Percentiles rank a stretch among this genome's conserved stretches.
These are phyloP conservation scores for Cheilosia urbana DNA, from an alignment of 2,888 invertebrate genomes.

Conservation along the genomic window DNA sequence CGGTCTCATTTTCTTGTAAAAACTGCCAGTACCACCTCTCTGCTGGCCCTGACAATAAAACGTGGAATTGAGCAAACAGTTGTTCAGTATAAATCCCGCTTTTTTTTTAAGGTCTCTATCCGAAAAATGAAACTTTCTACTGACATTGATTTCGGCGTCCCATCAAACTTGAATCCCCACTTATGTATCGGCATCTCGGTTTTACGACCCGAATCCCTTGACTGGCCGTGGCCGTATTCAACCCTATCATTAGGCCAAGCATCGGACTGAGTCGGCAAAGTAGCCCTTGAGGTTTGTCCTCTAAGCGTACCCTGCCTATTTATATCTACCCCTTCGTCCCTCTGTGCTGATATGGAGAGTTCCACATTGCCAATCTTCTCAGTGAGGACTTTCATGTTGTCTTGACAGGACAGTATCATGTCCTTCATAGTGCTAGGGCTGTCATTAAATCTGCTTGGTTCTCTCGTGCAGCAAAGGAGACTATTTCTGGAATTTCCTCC, in stretches of 20 bases:
- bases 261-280: too few relatives aligned
- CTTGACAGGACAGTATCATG: neutral
- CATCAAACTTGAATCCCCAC: conserved; percentile 22
- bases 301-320: too few relatives aligned
- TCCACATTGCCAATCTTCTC: neutral
- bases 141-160: neutral
- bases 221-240: neutral
- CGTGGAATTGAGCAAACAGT: conserved; percentile 1
- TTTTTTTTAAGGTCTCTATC: conserved; percentile 7
- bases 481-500: neutral
- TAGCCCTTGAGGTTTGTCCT: too few relatives aligned
- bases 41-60: neutral
- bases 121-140: conserved; percentile 18
- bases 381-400: neutral
- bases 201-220: neutral
- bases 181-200: neutral
- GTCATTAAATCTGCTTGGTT: neutral
- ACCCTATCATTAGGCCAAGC: too few relatives aligned
- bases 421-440: neutral
- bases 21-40: conserved; percentile 13
- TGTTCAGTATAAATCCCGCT: neutral
- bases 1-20: neutral
- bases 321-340: too few relatives aligned
- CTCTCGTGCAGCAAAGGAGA: neutral
- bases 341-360: neutral